These are phyloP conservation scores for Lasiommata megera DNA, from an alignment of 2,888 invertebrate species.

Conservation along the genomic window DNA sequence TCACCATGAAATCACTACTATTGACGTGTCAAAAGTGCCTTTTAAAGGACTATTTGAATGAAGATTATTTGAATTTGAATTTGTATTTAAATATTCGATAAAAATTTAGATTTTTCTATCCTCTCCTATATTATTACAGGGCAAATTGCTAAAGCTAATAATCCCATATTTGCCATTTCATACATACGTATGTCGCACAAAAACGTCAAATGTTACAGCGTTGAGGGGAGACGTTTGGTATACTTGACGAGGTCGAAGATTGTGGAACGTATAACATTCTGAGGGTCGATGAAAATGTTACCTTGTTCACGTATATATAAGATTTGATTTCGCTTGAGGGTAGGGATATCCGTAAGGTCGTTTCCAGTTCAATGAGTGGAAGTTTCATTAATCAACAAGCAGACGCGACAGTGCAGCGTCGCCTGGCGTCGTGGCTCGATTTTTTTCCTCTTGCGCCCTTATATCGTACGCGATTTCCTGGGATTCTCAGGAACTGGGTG, in stretches of 20 bases:
- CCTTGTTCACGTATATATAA: slow-evolving; percentile 7
- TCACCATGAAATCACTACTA: no score
- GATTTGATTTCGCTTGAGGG: slow-evolving; percentile 28
- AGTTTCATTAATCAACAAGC: slow-evolving; percentile 77
- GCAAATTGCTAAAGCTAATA: slow-evolving; percentile 41
- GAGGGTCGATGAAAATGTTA: slow-evolving; percentile 18
- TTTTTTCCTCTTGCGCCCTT: slow-evolving; percentile 78
- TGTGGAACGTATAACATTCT: slow-evolving; percentile 6
- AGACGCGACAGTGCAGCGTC: slow-evolving; percentile 77
- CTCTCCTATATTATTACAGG: slow-evolving; percentile 26
- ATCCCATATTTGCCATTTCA: slow-evolving; percentile 74
- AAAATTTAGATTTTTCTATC: neutral
- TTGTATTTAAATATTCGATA: no score
- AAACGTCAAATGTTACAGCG: slow-evolving; percentile 80
- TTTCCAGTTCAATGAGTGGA: slow-evolving; percentile 67
- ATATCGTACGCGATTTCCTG: slow-evolving; percentile 79
- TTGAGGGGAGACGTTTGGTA: slow-evolving; percentile 79
- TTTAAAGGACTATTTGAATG: no score
- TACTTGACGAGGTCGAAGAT: slow-evolving; percentile 48
- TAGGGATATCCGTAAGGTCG: slow-evolving; percentile 38
- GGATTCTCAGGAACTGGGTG: slow-evolving; percentile 72
- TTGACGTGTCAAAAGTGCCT: no score
- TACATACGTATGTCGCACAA: slow-evolving; percentile 71
- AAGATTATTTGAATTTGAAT: no score
- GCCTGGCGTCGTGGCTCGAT: slow-evolving; percentile 73